phyloP scores from a whole-genome alignment of 2,113 vertebrate genomes.

The Trinectes maculatus region DNA sequence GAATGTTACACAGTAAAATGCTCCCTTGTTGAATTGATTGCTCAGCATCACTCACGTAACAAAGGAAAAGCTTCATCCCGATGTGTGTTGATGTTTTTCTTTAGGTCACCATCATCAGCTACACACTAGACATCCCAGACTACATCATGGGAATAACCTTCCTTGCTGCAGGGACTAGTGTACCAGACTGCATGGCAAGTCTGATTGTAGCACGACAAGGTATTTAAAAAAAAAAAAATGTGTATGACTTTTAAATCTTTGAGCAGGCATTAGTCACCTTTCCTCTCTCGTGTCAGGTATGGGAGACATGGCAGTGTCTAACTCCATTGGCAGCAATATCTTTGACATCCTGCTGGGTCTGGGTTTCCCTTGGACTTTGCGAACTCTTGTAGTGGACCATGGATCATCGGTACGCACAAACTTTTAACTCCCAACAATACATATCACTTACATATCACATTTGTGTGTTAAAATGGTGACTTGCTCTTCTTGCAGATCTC shows the following conservation, averaged over 20 bases:
- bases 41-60: neutral
- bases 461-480: neutral
- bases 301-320: conserved; percentile 87
- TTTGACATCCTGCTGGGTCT: conserved; percentile 86
- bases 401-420: conserved; percentile 73
- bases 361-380: conserved; percentile 84
- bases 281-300: conserved; percentile 72
- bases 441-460: neutral
- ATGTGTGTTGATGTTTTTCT: neutral
- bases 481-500: conserved; percentile 65
- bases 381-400: conserved; percentile 82
- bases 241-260: neutral
- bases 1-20: neutral
- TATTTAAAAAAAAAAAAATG: conserved; percentile 27
- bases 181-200: conserved; percentile 87
- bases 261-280: neutral
- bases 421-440: neutral
- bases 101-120: conserved; percentile 85
- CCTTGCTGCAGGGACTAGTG: conserved; percentile 85
- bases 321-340: conserved; percentile 86
- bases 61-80: neutral
- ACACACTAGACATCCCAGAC: conserved; percentile 84
- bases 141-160: conserved; percentile 88
- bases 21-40: neutral
- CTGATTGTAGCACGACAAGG: conserved; percentile 86